phyloP scores from a whole-genome alignment of 2,113 vertebrate genomes.

The Neogale vison region DNA sequence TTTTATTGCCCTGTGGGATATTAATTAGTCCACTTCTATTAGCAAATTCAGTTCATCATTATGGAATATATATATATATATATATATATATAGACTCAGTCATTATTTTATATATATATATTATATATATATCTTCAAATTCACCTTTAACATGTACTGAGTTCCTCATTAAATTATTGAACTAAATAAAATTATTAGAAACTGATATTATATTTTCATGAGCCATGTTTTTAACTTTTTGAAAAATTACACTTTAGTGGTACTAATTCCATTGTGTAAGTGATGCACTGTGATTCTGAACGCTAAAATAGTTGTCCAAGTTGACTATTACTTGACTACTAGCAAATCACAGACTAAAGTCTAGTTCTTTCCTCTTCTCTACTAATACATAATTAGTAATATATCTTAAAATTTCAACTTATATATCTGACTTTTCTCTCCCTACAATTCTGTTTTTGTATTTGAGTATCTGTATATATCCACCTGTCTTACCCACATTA shows the following conservation, averaged over 20 bases:
- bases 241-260: background rate
- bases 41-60: background rate
- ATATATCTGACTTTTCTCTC: background rate
- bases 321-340: background rate
- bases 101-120: too few species aligned
- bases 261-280: background rate
- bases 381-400: background rate
- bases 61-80: background rate
- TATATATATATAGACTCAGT: too few species aligned
- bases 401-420: background rate
- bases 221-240: background rate
- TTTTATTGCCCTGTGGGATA: background rate
- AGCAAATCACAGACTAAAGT: background rate
- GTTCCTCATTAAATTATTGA: conserved; percentile 28
- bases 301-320: background rate
- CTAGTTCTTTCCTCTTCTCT: background rate
- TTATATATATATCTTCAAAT: background rate
- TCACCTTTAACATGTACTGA: background rate
- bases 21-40: background rate
- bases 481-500: background rate
- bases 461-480: background rate
- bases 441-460: background rate
- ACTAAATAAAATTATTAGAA: background rate
- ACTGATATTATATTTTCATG: background rate
- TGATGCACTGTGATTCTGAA: background rate